These are phyloP conservation scores for Tubiluchus corallicola DNA, from an alignment of 2,888 invertebrate genomes.

Conservation along the genomic window DNA sequence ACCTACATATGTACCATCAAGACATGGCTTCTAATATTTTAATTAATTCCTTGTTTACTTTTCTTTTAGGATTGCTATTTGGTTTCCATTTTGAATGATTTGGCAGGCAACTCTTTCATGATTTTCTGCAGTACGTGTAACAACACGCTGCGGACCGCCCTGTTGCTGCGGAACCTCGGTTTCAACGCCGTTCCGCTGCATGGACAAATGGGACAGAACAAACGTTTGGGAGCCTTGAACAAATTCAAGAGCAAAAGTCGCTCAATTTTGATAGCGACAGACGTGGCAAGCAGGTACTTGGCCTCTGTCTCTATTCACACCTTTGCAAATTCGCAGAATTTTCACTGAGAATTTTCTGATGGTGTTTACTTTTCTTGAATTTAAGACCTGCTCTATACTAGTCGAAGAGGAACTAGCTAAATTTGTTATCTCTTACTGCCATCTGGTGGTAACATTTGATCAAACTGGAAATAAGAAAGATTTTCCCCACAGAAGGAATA, in stretches of 20 bases:
- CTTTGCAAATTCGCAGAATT: constrained; percentile 6
- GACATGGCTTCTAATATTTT: too few relatives aligned
- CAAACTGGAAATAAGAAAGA: not conserved
- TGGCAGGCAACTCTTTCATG: constrained; percentile 82
- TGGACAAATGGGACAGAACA: constrained; percentile 93
- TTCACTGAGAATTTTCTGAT: not conserved
- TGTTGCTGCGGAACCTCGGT: constrained; percentile 73
- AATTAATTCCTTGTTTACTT: too few relatives aligned
- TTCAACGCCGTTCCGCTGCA: constrained; percentile 89
- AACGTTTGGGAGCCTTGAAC: constrained; percentile 76
- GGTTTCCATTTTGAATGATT: constrained; percentile 80
- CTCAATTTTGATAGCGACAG: constrained; percentile 91
- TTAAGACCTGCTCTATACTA: too few relatives aligned
- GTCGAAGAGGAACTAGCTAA: too few relatives aligned
- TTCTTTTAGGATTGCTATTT: constrained; percentile 92
- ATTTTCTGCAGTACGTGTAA: constrained; percentile 92
- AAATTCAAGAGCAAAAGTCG: constrained; percentile 86
- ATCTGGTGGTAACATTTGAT: not conserved
- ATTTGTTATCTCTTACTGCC: too few relatives aligned
- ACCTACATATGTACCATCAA: too few relatives aligned
- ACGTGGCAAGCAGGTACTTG: constrained; percentile 77
- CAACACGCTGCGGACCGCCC: constrained; percentile 66
- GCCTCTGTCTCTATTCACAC: not conserved
- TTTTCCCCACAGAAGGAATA: not conserved
- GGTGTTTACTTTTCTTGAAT: too few relatives aligned